These are phyloP conservation scores for Vanessa cardui DNA, from an alignment of 2,888 invertebrate species.

Conservation along the genomic window DNA sequence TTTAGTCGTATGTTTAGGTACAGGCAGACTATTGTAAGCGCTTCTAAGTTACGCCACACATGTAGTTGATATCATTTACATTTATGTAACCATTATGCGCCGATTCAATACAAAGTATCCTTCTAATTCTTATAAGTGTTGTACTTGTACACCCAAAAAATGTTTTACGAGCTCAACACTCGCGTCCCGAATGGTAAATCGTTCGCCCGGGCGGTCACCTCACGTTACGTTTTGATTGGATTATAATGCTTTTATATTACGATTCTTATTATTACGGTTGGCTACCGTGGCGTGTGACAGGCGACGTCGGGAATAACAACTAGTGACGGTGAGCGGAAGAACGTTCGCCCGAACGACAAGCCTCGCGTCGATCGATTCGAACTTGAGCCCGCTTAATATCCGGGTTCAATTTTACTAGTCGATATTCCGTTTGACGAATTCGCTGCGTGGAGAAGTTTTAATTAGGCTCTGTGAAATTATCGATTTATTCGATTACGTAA, in stretches of 20 bases:
- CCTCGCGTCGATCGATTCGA: slow-evolving; percentile 39
- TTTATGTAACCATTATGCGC: slow-evolving; percentile 33
- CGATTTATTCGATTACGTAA: slow-evolving; percentile 9
- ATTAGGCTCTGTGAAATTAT: slow-evolving; percentile 19
- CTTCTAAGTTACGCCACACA: slow-evolving; percentile 30
- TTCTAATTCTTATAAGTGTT: slow-evolving; percentile 68
- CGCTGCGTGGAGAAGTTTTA: slow-evolving; percentile 17
- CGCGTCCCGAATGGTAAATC: slow-evolving; percentile 74
- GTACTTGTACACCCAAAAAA: slow-evolving; percentile 64
- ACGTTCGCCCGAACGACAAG: slow-evolving; percentile 17
- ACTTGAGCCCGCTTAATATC: slow-evolving; percentile 42
- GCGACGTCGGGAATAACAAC: slow-evolving; percentile 72
- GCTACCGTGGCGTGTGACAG: slow-evolving; percentile 74
- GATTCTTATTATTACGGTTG: slow-evolving; percentile 77
- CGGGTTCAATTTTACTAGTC: slow-evolving; percentile 36
- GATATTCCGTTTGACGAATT: slow-evolving; percentile 14
- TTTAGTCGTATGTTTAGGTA: slow-evolving; percentile 8
- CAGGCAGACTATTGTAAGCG: slow-evolving; percentile 6
- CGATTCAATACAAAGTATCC: slow-evolving; percentile 51
- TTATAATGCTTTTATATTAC: slow-evolving; percentile 82
- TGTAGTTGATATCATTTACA: slow-evolving; percentile 25
- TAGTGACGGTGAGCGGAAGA: slow-evolving; percentile 48
- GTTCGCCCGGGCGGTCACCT: slow-evolving; percentile 74
- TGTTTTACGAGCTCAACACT: slow-evolving; percentile 70
- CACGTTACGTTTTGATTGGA: slow-evolving; percentile 76